Evolutionary conservation across 2,113 vertebrate genomes (phyloP), one percentile per base, ranked within the genome.

Genomic region (Megaceryle maxima): DNA sequence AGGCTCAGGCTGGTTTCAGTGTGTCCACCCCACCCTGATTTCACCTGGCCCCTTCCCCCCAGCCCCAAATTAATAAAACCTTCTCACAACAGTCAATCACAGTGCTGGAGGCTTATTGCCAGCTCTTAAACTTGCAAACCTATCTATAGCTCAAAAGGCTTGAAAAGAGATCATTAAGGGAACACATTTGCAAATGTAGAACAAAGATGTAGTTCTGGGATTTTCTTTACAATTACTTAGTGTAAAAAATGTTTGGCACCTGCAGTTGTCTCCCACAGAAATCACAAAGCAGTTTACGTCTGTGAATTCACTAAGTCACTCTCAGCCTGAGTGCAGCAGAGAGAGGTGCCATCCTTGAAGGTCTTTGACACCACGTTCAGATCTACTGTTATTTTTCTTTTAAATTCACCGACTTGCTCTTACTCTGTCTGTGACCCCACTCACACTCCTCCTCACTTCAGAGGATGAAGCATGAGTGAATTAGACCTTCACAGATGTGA

Each of bases 401-500:
- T 57, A 53, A 84, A 87, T 68, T 82, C 90, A 66, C 48, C 87
- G 66, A 79, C 44, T 95, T 87, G 53, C 44, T 88, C 33, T 73
- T 68, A n/a, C 64, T 90, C 76, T 78, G 69, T 90, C 76, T 78
- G 69, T 75, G 83, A 93, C 80, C 86, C 48, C n/a, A 16, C 48
- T 94, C 80, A 44, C 0, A 5, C n/a, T 83, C 64, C 48, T 92
- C 31, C 83, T 90, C 39, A 63, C 83, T 88, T 93, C 57, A 55
- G 77, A 77, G 69, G 51, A 63, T 91, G 69, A 76, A 88, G 53
- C 77, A 37, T 66, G 74, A 74, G 95, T 88, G 95, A 93, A 94
- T 88, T 87, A 87, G 95, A 96, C 96, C 96, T 92, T 96, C 92
- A 94, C 83, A 93, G 85, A 96, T 97, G 84, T 2, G 6, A 91